Base-by-base conservation (phyloP, 2,888 invertebrate genomes). In the Dexiosoma caninum region DNA sequence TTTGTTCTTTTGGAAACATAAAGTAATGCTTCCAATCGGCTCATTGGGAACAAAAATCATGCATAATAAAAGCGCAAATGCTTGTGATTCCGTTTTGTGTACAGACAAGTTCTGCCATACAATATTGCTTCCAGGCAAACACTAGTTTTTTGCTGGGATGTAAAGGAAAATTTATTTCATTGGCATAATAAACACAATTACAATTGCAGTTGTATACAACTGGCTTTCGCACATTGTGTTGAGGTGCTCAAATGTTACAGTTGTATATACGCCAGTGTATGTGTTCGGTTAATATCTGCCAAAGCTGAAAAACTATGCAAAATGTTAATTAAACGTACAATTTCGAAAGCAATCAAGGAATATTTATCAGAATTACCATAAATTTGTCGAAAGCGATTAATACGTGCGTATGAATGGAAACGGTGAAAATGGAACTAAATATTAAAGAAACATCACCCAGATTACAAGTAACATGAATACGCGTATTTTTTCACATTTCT, bases 271-370 rank as follows among this genome's bases (percentile, higher is more conserved):
- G 21, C 14, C 9, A 2, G 40, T 27, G 23, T 42, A 2, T 19
- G 19, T 12, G 32, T 30, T 4, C 30, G 35, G 12, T 32, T 2
- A 44, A 16, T 10, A 21, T 21, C 2, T 21, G 10, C 14, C 19
- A 44, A 19, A 16, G 1, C 7, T 37, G 1, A 37, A 40, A 9
- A 19, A 21, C 46, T n/a, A 10, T 35, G 35, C 9, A n/a, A 49
- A 49, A 37, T 49, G 49, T 59, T 70, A 70, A 49, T 49, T 37
- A 37, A 59, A 49, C 30, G 27, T 27, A 19, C 37, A 23, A 14
- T 21, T 27, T 35, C 35, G 19, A 14, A 10, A 49, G 16, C 19
- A 9, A 16, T 35, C 23, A 35, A 59, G n/a, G 21, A 46, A 27
- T 55, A 35, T 44, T 32, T n/a, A 46, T 37, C n/a, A 59, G 21